A percentile compares a stretch with the other conserved stretches of the same genome.
These are phyloP conservation scores for Dipodomys stephensi DNA, from an alignment of 2,113 vertebrate genomes.

Conservation along the genomic window DNA sequence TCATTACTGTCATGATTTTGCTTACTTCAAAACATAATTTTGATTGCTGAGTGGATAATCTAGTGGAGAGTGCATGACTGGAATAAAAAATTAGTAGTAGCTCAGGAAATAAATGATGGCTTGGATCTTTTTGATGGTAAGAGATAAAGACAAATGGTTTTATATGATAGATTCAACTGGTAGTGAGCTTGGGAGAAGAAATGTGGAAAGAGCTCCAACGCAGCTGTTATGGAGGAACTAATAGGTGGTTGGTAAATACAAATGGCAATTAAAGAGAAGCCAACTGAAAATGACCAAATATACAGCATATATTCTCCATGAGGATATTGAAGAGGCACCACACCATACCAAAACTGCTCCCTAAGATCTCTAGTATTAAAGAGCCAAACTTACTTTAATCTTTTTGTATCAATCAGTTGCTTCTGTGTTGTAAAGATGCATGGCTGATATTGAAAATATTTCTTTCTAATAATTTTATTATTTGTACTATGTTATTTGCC, in stretches of 20 bases:
- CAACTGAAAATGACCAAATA: background rate
- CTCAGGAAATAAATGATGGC: background rate
- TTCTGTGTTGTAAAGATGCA: background rate
- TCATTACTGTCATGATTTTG: background rate
- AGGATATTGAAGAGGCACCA: background rate
- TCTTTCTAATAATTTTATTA: slow-evolving; percentile 6
- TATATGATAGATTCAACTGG: background rate
- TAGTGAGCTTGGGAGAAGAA: background rate
- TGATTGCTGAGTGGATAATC: background rate
- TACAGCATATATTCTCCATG: background rate
- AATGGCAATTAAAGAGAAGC: background rate
- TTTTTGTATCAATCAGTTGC: background rate
- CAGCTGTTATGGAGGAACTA: background rate
- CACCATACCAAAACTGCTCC: background rate
- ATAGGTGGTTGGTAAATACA: background rate
- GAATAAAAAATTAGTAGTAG: background rate
- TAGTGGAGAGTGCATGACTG: background rate
- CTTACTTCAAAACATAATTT: background rate
- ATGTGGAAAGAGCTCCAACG: background rate
- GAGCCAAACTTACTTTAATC: background rate
- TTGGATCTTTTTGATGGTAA: background rate
- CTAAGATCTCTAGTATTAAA: background rate
- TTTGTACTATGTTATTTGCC: background rate
- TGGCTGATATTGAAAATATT: background rate
- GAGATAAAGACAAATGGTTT: background rate